phyloP scores from a whole-genome alignment of 1,140 invertebrate genomes.

The Oscheius sp. region DNA sequence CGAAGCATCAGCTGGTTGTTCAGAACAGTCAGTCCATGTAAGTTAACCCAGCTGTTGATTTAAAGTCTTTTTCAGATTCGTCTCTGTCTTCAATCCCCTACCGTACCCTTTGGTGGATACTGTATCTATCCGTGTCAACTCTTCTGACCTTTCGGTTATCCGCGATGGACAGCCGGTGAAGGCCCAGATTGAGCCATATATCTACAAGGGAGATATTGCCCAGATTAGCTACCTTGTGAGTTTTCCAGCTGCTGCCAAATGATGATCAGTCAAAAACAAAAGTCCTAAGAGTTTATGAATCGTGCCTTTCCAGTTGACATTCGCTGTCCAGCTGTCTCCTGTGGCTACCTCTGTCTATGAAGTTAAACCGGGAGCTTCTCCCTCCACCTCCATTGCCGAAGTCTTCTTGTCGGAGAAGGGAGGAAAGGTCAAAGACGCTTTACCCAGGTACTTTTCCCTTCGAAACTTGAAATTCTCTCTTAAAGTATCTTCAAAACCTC shows the following conservation, averaged over 20 bases:
- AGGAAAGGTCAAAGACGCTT: background rate
- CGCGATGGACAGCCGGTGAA: constrained; percentile 15
- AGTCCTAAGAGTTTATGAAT: background rate
- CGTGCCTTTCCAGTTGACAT: constrained; percentile 21
- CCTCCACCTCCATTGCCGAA: background rate
- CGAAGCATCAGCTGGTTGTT: background rate
- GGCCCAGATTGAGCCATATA: constrained; percentile 29
- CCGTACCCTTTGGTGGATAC: background rate
- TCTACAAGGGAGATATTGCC: constrained; percentile 5
- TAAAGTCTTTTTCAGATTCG: background rate
- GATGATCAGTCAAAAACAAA: background rate
- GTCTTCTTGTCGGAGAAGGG: background rate
- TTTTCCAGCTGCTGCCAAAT: background rate
- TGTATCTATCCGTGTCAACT: constrained; percentile 3
- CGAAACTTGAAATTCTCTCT: too few species aligned
- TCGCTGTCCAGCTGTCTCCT: constrained; percentile 7
- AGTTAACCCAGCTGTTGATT: background rate
- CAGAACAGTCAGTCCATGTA: background rate
- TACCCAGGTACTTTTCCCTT: background rate
- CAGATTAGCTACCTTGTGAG: constrained; percentile 8
- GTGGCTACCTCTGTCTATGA: background rate
- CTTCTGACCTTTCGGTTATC: background rate
- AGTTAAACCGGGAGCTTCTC: background rate
- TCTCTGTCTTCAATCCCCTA: constrained; percentile 15
- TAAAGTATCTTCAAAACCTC: too few species aligned